phyloP scores from a whole-genome alignment of 1,140 invertebrate species.

The Macrostomum lignano region DNA sequence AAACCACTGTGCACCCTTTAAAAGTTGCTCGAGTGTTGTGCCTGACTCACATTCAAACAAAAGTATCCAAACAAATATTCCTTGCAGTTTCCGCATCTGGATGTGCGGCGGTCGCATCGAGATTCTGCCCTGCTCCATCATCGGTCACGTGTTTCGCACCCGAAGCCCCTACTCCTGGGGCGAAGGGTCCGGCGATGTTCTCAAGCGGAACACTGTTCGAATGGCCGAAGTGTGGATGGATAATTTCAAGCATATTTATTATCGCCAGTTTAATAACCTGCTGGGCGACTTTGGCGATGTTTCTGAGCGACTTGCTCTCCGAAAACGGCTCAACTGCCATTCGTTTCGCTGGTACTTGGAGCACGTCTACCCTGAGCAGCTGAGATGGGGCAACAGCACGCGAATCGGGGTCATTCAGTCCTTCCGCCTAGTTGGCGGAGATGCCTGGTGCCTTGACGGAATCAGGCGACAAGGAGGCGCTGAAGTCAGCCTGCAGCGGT shows the following conservation, averaged over 20 bases:
- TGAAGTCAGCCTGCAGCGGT: too few relatives aligned
- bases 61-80: too few relatives aligned
- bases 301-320: constrained; percentile 38
- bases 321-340: constrained; percentile 54
- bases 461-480: too few relatives aligned
- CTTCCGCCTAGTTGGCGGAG: too few relatives aligned
- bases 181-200: constrained; percentile 12
- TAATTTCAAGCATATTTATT: constrained; percentile 48
- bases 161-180: constrained; percentile 15
- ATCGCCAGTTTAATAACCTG: constrained; percentile 12
- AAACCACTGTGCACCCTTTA: too few relatives aligned
- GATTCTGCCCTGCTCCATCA: constrained; percentile 75
- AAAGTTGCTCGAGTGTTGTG: too few relatives aligned
- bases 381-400: too few relatives aligned
- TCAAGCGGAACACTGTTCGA: constrained; percentile 29
- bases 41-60: too few relatives aligned
- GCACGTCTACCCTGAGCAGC: constrained; percentile 78
- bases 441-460: too few relatives aligned
- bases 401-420: too few relatives aligned
- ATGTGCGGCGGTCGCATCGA: constrained; percentile 75
- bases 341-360: constrained; percentile 81
- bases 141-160: constrained; percentile 66
- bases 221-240: constrained; percentile 42
- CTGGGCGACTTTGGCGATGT: constrained; percentile 34
- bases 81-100: constrained; percentile 65